Conservation (phyloP, 2,113 vertebrate genomes). For the Speoplatyrhinus poulsoni region DNA sequence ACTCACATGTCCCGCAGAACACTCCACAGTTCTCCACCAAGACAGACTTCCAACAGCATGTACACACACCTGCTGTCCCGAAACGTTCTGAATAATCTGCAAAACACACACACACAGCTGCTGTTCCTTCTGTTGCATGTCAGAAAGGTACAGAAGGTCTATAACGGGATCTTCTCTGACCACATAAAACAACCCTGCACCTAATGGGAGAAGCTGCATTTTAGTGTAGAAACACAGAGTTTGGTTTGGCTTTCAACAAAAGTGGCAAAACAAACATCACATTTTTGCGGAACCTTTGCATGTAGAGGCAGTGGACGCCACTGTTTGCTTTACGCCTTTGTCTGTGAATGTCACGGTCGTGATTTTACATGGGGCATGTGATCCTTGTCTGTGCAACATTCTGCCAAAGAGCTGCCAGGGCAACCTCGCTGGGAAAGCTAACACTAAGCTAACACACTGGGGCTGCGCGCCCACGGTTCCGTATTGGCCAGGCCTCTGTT, state of each 20-base stretch:
- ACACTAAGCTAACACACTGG: background rate
- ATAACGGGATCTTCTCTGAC: background rate
- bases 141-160: background rate
- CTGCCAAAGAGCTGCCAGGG: conserved; percentile 47
- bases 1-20: conserved; percentile 92
- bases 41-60: conserved; percentile 90
- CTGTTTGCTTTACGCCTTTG: conserved; percentile 50
- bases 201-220: background rate
- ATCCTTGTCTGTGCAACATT: conserved; percentile 43
- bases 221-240: background rate
- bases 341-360: conserved; percentile 52
- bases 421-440: conserved; percentile 44
- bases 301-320: conserved; percentile 21
- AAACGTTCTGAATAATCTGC: conserved; percentile 89
- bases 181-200: background rate
- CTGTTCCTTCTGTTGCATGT: background rate
- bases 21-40: conserved; percentile 93
- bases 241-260: no score
- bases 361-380: conserved; percentile 6
- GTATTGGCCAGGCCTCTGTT: no score
- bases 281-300: conserved; percentile 33
- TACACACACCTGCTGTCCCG: conserved; percentile 90
- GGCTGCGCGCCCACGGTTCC: no score
- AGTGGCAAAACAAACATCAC: background rate
- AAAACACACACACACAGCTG: conserved; percentile 33